These are phyloP conservation scores for Acromyrmex charruanus DNA, from an alignment of 1,140 invertebrate species.

Conservation along the genomic window DNA sequence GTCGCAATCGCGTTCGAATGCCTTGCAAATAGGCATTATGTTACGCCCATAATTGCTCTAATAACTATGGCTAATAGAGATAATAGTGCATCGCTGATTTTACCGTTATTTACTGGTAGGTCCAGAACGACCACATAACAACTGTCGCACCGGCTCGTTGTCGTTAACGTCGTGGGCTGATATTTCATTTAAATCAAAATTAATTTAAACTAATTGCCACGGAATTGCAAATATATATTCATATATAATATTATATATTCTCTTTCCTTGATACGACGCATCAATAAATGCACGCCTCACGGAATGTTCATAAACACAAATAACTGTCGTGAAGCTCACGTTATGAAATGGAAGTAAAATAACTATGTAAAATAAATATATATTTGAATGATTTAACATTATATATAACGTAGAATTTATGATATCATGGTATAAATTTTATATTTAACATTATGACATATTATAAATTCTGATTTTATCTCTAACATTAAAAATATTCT, in stretches of 20 bases:
- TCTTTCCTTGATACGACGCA: not conserved
- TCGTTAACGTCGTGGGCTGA: not conserved
- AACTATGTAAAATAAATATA: too few relatives aligned
- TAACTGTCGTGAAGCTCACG: not conserved
- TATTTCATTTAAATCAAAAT: slow-evolving; percentile 34
- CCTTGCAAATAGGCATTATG: slow-evolving; percentile 51
- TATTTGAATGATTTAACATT: slow-evolving; percentile 3
- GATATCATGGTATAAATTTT: slow-evolving; percentile 10
- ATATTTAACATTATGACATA: not conserved
- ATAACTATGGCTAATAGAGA: slow-evolving; percentile 55
- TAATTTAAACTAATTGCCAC: slow-evolving; percentile 15
- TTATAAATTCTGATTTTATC: not conserved
- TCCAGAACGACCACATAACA: too few relatives aligned
- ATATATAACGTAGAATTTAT: not conserved
- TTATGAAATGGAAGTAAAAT: not conserved
- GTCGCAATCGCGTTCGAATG: slow-evolving; percentile 24
- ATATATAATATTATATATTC: not conserved
- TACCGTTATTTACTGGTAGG: slow-evolving; percentile 34
- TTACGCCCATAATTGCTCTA: slow-evolving; percentile 35
- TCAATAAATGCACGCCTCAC: slow-evolving; percentile 12
- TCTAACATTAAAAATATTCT: not conserved
- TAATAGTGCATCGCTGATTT: slow-evolving; percentile 49
- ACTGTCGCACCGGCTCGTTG: not conserved
- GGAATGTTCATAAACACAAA: slow-evolving; percentile 3
- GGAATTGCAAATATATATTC: slow-evolving; percentile 4